Evolutionary conservation across 2,797 vertebrate genomes (phyloP), one percentile per base, ranked within the genome.

Genomic region (Microcaecilia unicolor): DNA sequence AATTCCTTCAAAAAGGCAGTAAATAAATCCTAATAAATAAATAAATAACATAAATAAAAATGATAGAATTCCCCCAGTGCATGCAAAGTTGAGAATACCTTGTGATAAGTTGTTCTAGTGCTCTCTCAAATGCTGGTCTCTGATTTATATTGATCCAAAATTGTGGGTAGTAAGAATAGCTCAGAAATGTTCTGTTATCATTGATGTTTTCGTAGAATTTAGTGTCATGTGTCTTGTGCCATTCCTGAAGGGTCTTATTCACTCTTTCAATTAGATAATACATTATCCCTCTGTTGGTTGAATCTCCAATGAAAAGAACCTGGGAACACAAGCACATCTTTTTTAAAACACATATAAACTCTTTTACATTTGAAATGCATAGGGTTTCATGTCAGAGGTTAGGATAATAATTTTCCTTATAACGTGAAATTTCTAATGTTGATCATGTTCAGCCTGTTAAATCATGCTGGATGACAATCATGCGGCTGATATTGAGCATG

Each of bases 231-330:
- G 84, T 81, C 49, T 92, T 92, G 43, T 87, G 86, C 95, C 95
- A 95, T 41, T 86, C 86, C 51, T 87, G 80, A 50, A 98, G 81
- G 1, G 86, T 94, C 47, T 79, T 72, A 56, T 98, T 98, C 22
- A 93, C 74, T 48, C 85, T 81, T 76, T 97, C 91, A 58, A 93
- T 87, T 43, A 98, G 74, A 59, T 94, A 97, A 57, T 90, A 97
- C 93, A 98, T 98, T 77, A 98, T 95, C 11, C 95, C 95, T 18
- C 95, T 85, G 63, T 94, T 95, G 46, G 95, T 98, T 11, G 95
- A 98, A 58, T 98, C 95, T 1, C 95, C 95, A 26, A 97, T 88
- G 46, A 98, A 97, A 70, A 98, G 65, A 55, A 97, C 69, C 95
- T 98, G 10, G n/a, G n/a, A n/a, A n/a, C n/a, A n/a, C n/a, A n/a